These are phyloP conservation scores for Mesopsocus fuscifrons DNA, from an alignment of 2,888 invertebrate genomes.

Conservation along the genomic window DNA sequence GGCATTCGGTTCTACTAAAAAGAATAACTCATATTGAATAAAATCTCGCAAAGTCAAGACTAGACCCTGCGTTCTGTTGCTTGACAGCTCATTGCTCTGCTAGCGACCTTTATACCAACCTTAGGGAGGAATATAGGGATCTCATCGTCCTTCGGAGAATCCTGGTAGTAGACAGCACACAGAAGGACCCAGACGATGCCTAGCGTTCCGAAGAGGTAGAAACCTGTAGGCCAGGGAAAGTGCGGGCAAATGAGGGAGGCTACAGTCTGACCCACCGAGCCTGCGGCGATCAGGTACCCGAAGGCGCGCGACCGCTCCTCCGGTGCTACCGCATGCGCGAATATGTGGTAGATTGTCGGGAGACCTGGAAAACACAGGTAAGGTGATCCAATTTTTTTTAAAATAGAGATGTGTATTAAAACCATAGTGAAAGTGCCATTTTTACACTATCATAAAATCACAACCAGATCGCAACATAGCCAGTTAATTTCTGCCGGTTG, in stretches of 20 bases:
- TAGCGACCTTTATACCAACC: too few species aligned
- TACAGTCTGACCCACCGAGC: constrained; percentile 55
- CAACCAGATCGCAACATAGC: too few species aligned
- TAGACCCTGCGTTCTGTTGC: too few species aligned
- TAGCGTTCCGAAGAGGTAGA: constrained; percentile 44
- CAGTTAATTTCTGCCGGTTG: too few species aligned
- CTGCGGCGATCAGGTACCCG: constrained; percentile 49
- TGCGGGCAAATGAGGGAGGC: constrained; percentile 52
- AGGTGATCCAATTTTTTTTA: not conserved
- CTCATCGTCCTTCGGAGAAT: constrained; percentile 31
- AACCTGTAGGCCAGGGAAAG: constrained; percentile 43
- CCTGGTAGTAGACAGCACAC: constrained; percentile 42
- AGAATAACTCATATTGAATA: not conserved
- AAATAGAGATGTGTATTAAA: not conserved
- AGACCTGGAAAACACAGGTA: constrained; percentile 33
- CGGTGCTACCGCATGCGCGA: constrained; percentile 48
- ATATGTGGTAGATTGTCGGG: constrained; percentile 56
- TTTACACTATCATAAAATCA: too few species aligned
- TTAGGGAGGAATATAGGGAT: constrained; percentile 37
- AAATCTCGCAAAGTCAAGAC: not conserved
- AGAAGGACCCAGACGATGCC: constrained; percentile 46
- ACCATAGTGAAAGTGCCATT: too few species aligned
- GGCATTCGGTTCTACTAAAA: too few species aligned
- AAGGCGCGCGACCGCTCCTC: constrained; percentile 54
- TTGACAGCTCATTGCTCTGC: too few species aligned